These are phyloP conservation scores for Perithous albicinctus DNA, from an alignment of 2,888 invertebrate genomes.

Conservation along the genomic window DNA sequence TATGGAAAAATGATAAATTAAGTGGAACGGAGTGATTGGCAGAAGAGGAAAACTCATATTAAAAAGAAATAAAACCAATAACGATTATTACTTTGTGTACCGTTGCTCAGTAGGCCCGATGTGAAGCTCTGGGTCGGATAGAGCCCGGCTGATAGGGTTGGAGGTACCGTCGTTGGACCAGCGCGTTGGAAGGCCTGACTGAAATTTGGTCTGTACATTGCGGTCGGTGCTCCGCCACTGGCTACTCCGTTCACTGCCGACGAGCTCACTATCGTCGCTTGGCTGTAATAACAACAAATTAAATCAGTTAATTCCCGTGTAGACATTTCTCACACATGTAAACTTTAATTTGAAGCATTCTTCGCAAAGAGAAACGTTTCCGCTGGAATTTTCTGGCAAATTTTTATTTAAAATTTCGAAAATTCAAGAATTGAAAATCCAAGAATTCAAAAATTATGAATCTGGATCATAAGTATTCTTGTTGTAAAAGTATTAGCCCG, in stretches of 20 bases:
- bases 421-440: too few species aligned
- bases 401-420: too few species aligned
- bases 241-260: conserved; percentile 83
- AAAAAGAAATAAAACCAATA: conserved; percentile 64
- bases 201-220: conserved; percentile 90
- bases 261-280: conserved; percentile 87
- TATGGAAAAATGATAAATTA: not conserved
- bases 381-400: too few species aligned
- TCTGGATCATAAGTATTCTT: too few species aligned
- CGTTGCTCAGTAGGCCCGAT: conserved; percentile 84
- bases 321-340: too few species aligned
- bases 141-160: conserved; percentile 83
- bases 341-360: too few species aligned
- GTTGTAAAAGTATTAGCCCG: too few species aligned
- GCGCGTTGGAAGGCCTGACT: conserved; percentile 90
- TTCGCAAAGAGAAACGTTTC: too few species aligned
- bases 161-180: conserved; percentile 84
- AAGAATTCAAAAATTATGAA: too few species aligned
- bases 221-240: conserved; percentile 86
- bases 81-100: conserved; percentile 84
- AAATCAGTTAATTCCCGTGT: conserved; percentile 31
- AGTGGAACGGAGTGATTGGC: conserved; percentile 9
- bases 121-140: conserved; percentile 85
- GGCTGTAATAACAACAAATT: conserved; percentile 84
- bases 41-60: not conserved